phyloP scores from a whole-genome alignment of 2,888 invertebrate species.

The Disparrhopalites patrizii region DNA sequence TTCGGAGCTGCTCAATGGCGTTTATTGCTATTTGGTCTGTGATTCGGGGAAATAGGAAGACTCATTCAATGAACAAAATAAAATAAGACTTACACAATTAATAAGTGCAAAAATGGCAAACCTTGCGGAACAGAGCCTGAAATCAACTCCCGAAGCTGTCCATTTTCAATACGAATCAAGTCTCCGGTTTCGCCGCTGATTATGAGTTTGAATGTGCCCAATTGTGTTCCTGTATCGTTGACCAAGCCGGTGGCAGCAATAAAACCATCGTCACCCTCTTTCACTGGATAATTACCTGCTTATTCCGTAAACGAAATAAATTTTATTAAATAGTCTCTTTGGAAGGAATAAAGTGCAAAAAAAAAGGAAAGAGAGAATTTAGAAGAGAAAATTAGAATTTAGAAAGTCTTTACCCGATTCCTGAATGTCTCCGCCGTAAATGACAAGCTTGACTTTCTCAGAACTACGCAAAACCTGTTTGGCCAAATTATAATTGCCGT shows the following conservation, averaged over 20 bases:
- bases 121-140: not conserved
- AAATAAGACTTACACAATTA: not conserved
- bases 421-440: conserved; percentile 31
- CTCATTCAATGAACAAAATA: no score
- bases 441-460: conserved; percentile 36
- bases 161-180: not conserved
- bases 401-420: no score
- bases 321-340: no score
- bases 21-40: not conserved
- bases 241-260: conserved; percentile 38
- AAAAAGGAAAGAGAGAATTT: no score
- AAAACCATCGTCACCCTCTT: conserved; percentile 17
- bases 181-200: not conserved
- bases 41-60: no score
- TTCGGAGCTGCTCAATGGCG: not conserved
- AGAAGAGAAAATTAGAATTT: no score
- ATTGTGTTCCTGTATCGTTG: conserved; percentile 30
- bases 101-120: not conserved
- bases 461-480: conserved; percentile 32
- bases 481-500: conserved; percentile 34
- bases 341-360: no score
- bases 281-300: conserved; percentile 11
- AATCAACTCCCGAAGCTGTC: not conserved
- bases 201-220: conserved; percentile 35
- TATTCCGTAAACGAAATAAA: not conserved